Conservation (phyloP, 2,113 vertebrate genomes). For the Ammodramus savannarum region DNA sequence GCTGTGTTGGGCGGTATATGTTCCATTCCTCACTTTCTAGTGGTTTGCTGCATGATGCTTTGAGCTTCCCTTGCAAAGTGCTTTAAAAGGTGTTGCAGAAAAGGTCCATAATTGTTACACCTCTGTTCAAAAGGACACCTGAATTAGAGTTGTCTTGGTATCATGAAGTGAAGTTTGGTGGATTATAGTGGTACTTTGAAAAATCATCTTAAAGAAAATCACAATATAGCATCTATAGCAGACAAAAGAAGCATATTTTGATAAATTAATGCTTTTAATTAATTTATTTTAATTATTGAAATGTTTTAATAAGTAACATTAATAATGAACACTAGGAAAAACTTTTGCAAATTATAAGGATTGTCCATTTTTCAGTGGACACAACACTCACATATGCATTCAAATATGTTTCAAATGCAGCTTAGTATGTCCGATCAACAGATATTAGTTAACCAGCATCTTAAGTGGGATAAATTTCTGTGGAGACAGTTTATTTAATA, state of each 20-base stretch:
- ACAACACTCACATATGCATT: background rate
- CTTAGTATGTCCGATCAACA: background rate
- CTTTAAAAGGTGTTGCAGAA: background rate
- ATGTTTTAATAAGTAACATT: background rate
- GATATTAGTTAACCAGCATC: background rate
- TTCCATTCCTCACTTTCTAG: background rate
- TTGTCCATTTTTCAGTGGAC: background rate
- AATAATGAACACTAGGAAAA: background rate
- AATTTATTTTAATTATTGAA: background rate
- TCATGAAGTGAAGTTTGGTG: background rate
- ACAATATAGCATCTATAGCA: background rate
- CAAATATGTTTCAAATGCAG: background rate
- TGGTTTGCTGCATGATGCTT: background rate
- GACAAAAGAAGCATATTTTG: background rate
- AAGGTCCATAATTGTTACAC: background rate
- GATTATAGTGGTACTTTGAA: background rate
- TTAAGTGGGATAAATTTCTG: background rate
- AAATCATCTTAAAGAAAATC: background rate
- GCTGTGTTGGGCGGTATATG: rapidly evolving
- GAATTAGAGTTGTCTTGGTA: background rate
- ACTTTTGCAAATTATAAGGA: background rate
- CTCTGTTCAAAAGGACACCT: background rate
- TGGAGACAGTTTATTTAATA: background rate
- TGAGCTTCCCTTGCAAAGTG: background rate
- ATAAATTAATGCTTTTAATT: background rate